Conservation (phyloP, 1,140 invertebrate species). For the Anadara kagoshimensis region DNA sequence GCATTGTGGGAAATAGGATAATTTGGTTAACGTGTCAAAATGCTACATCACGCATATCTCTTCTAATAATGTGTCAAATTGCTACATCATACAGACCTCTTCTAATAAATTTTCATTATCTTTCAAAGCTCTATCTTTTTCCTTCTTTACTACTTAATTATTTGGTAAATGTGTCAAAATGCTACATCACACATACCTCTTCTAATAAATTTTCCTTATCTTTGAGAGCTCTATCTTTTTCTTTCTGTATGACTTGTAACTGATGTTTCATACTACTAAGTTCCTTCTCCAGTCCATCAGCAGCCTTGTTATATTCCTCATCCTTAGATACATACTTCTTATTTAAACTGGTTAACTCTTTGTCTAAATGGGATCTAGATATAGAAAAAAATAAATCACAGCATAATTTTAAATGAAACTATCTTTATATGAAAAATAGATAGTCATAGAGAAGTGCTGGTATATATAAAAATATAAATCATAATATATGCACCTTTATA, state of each 20-base stretch:
- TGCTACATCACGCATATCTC: too few relatives aligned
- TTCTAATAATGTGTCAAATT: too few relatives aligned
- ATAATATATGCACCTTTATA: too few relatives aligned
- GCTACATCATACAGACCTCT: too few relatives aligned
- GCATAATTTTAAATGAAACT: not conserved
- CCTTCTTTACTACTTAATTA: too few relatives aligned
- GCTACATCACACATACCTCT: conserved; percentile 51
- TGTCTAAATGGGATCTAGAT: conserved; percentile 34
- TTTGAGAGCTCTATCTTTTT: conserved; percentile 60
- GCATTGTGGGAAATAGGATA: too few relatives aligned
- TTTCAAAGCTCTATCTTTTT: too few relatives aligned
- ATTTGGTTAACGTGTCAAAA: too few relatives aligned
- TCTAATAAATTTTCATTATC: too few relatives aligned
- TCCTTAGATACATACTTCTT: conserved; percentile 48
- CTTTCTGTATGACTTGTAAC: conserved; percentile 53
- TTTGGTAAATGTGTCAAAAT: too few relatives aligned
- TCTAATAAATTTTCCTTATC: conserved; percentile 70
- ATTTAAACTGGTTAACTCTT: conserved; percentile 50
- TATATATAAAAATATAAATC: not conserved
- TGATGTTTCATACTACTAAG: conserved; percentile 53
- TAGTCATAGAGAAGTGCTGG: not conserved
- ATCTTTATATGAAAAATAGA: not conserved
- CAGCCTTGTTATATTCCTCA: conserved; percentile 52
- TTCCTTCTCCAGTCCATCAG: conserved; percentile 55
- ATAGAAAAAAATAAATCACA: not conserved